Evolutionary conservation across 2,113 vertebrate genomes (phyloP).

Genomic region (Poeciliopsis prolifica): DNA sequence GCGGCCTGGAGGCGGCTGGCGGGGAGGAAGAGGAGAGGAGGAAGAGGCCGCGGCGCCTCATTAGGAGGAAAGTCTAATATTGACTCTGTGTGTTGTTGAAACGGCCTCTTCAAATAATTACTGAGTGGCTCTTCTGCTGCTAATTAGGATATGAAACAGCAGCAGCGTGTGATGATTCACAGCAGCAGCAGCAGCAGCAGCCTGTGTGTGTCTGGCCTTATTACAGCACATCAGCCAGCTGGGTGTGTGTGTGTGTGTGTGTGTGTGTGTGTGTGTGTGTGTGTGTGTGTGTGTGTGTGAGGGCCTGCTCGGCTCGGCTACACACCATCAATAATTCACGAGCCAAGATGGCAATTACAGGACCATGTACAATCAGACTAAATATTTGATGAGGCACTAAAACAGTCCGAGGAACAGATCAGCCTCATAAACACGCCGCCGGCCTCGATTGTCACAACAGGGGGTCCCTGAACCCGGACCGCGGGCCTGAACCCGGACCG

Average conservation of each 20-base stretch:
- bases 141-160: constrained; percentile 72
- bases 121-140: constrained; percentile 53
- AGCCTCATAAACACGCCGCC: constrained; percentile 17
- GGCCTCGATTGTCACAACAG: constrained; percentile 63
- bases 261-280: constrained; percentile 52
- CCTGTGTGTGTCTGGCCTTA: background rate
- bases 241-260: constrained; percentile 36
- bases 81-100: constrained; percentile 60
- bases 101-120: constrained; percentile 72
- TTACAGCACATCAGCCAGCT: background rate
- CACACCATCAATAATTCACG: constrained; percentile 83
- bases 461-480: constrained; percentile 24
- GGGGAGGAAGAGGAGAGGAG: constrained; percentile 5
- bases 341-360: constrained; percentile 84
- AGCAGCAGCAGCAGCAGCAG: constrained; percentile 14
- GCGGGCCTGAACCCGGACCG: too few species aligned
- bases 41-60: constrained; percentile 28
- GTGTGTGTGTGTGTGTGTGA: constrained; percentile 52
- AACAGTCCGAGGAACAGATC: constrained; percentile 82
- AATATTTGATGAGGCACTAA: constrained; percentile 87
- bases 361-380: constrained; percentile 85
- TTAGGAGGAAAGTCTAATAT: constrained; percentile 70
- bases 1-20: constrained; percentile 22
- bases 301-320: constrained; percentile 72
- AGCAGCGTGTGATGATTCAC: constrained; percentile 61